A percentile compares a stretch with the other conserved stretches of the same genome.
Evolutionary conservation across 2,113 vertebrate genomes (phyloP).

Genomic region (Spilogale gracilis): DNA sequence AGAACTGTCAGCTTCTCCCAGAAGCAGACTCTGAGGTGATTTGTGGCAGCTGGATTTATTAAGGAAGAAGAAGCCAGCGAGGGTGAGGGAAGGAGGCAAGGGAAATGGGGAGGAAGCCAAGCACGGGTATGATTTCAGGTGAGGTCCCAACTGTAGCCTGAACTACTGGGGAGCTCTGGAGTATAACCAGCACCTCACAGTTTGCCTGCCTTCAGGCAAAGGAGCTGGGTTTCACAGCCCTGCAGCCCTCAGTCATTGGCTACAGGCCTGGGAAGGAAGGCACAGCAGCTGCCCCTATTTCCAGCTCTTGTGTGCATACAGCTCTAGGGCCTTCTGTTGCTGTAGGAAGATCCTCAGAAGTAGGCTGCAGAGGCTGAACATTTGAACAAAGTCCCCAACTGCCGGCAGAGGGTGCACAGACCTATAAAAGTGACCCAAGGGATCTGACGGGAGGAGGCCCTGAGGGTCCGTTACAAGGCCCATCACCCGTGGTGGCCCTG

Average conservation of each 20-base stretch:
- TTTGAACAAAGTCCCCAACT: background rate
- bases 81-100: background rate
- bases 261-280: background rate
- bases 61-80: background rate
- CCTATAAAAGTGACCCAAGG: background rate
- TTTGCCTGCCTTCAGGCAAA: background rate
- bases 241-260: no score
- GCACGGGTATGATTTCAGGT: background rate
- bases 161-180: background rate
- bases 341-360: background rate
- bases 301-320: background rate
- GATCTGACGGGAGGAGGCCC: background rate
- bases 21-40: background rate
- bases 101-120: background rate
- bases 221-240: background rate
- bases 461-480: background rate
- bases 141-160: background rate
- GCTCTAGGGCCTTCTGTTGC: no score
- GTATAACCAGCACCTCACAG: background rate
- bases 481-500: background rate
- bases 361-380: background rate
- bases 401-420: background rate
- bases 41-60: background rate
- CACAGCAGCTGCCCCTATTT: rapidly evolving
- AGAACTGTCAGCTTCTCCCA: background rate